Evolutionary conservation across 2,113 vertebrate genomes (phyloP).

Genomic region (Pterophyllum scalare): DNA sequence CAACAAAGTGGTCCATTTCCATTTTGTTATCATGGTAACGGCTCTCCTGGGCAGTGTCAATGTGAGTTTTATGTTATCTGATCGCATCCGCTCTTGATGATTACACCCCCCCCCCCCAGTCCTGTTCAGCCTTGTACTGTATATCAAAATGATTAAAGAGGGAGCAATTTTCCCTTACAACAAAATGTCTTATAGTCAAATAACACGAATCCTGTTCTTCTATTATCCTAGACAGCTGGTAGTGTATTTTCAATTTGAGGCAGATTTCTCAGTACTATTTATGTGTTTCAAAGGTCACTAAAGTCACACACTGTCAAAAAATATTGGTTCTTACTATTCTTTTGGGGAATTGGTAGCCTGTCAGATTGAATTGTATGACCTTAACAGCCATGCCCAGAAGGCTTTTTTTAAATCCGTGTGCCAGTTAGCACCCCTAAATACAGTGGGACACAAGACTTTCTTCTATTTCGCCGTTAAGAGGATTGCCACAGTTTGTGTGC

Average conservation of each 20-base stretch:
- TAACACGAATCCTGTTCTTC: background rate
- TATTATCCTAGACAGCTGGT: background rate
- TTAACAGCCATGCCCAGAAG: slow-evolving; percentile 21
- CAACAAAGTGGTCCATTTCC: slow-evolving; percentile 53
- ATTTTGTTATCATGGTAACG: slow-evolving; percentile 53
- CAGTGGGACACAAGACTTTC: slow-evolving; percentile 20
- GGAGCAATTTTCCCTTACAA: background rate
- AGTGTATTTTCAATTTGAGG: background rate
- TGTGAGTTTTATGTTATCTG: slow-evolving; percentile 44
- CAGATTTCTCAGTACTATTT: background rate
- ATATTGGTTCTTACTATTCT: slow-evolving; percentile 10
- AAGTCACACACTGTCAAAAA: slow-evolving; percentile 34
- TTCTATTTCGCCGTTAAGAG: slow-evolving; percentile 37
- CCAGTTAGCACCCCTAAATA: slow-evolving; percentile 35
- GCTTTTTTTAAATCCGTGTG: slow-evolving; percentile 26
- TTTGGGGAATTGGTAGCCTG: slow-evolving; percentile 26
- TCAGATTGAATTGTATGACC: slow-evolving; percentile 38
- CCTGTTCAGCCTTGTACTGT: background rate
- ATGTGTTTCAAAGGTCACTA: background rate
- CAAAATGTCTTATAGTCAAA: slow-evolving; percentile 9
- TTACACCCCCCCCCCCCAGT: background rate
- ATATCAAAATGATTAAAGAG: background rate
- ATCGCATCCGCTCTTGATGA: background rate
- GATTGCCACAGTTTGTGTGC: slow-evolving; percentile 41
- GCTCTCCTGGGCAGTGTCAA: slow-evolving; percentile 33